Evolutionary conservation across 2,797 vertebrate genomes (phyloP), one percentile per base, ranked within the genome.

Genomic region (Lepus oiostolus): DNA sequence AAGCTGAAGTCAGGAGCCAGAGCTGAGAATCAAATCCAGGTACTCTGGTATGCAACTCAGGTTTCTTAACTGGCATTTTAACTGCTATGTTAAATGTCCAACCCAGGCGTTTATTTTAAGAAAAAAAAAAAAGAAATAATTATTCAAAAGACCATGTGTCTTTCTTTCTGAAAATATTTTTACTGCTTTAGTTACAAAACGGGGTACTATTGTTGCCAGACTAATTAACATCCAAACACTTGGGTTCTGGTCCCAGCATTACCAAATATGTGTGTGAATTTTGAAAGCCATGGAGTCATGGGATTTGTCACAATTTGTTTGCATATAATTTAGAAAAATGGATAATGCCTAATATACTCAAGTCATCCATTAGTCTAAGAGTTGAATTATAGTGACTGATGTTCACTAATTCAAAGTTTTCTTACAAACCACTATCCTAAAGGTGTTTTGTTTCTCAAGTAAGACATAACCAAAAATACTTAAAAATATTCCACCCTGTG

Each of bases 131-230:
- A 13, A 26, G 2, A 68, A 30, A 77, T 74, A 87, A 67, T 85
- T 10, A 14, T 26, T 74, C 2, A 67, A 76, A 89, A 63, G 10
- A 65, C 2, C 7, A n/a, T 86, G 5, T 90, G 4, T 0, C 5
- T 77, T 85, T 85, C 13, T 9, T 90, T 52, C 22, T 86, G 22
- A 9, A 70, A 77, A 76, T 35, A 50, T 19, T 22, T 77, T 38
- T 58, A 84, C n/a, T 74, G 54, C 7, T 80, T 89, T 70, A 76
- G 5, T 38, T 30, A 21, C 22, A 75, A 72, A 19, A 0, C 3
- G 47, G 4, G 14, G 0, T 52, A 1, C 2, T 68, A 2, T 4
- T 32, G 5, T 32, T 52, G 11, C 38, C 63, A 52, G 22, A 26
- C 5, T 30, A 79, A 60, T 1, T 50, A 30, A 52, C 32, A 3